phyloP scores from a whole-genome alignment of 2,888 invertebrate genomes.

The Hydroisotoma schaefferi region DNA sequence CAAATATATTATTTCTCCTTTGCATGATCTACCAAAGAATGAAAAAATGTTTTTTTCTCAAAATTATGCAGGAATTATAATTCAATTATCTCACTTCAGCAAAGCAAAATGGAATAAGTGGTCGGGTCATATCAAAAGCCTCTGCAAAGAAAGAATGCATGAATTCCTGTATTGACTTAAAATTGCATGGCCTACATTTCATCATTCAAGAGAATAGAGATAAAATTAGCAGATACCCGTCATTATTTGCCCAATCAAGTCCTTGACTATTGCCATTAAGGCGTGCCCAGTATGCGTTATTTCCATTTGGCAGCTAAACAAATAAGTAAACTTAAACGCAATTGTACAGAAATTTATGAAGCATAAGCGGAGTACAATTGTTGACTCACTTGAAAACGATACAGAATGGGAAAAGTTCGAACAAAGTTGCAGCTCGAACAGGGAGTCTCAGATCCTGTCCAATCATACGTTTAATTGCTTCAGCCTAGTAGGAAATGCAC shows the following conservation, averaged over 20 bases:
- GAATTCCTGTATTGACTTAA: background rate
- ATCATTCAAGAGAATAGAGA: background rate
- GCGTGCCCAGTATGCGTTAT: conserved; percentile 87
- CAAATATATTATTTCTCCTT: conserved; percentile 94
- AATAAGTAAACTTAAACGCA: background rate
- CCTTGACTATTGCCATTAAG: conserved; percentile 80
- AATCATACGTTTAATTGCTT: background rate
- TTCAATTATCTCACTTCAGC: conserved; percentile 69
- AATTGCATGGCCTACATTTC: too few relatives aligned
- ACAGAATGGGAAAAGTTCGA: conserved; percentile 97
- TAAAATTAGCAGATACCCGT: conserved; percentile 2
- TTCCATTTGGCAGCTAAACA: conserved; percentile 74
- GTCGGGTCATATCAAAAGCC: conserved; percentile 86
- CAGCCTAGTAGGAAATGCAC: conserved; percentile 1
- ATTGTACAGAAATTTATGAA: background rate
- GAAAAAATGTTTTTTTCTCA: background rate
- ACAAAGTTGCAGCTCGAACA: conserved; percentile 70
- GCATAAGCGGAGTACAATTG: background rate
- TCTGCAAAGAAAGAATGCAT: conserved; percentile 67
- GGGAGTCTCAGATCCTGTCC: conserved; percentile 8
- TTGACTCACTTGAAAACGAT: conserved; percentile 82
- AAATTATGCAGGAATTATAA: background rate
- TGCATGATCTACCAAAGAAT: conserved; percentile 71
- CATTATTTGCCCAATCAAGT: conserved; percentile 68
- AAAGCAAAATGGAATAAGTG: conserved; percentile 90